Conservation (phyloP, 2,888 invertebrate species). For the Pristionchus mayeri region DNA sequence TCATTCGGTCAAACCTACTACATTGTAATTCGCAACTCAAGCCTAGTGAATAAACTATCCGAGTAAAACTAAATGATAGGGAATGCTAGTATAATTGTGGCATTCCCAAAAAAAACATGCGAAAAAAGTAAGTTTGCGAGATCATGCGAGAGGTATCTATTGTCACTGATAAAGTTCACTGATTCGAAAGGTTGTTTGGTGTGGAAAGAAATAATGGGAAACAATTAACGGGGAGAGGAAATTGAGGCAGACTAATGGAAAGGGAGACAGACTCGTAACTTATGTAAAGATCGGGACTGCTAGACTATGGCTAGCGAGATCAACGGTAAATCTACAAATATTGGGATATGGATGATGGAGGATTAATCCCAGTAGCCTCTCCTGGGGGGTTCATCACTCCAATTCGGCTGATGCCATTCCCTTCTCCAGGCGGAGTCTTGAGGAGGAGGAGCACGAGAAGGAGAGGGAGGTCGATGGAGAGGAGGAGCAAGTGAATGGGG, state of each 20-base stretch:
- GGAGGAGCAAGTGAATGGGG: neutral
- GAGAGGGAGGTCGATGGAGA: neutral
- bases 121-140: neutral
- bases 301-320: neutral
- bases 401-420: neutral
- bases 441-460: neutral
- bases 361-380: slow-evolving; percentile 21
- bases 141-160: neutral
- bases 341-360: neutral
- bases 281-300: neutral
- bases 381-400: neutral
- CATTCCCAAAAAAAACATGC: neutral
- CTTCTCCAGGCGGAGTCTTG: neutral
- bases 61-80: neutral
- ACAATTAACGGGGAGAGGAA: neutral
- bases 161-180: neutral
- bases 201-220: neutral
- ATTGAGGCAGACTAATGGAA: neutral
- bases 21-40: too few species aligned
- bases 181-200: neutral
- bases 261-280: neutral
- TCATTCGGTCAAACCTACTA: too few species aligned
- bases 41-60: neutral
- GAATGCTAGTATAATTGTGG: neutral
- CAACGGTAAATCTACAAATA: neutral